Conservation (phyloP, 2,113 vertebrate genomes). For the Cyanoramphus novaezelandiae region DNA sequence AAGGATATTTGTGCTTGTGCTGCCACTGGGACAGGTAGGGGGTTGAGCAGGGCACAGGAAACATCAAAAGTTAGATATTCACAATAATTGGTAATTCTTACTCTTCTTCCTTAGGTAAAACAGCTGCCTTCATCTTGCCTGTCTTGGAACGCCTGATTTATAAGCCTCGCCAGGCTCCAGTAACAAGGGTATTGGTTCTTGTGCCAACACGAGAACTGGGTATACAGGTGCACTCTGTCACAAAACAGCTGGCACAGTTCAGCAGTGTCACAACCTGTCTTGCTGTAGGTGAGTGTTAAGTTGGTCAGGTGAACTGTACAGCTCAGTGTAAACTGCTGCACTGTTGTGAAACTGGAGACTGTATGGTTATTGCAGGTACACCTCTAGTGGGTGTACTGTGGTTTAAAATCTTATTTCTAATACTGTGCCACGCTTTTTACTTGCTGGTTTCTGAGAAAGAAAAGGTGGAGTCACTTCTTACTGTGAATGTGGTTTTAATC, state of each 20-base stretch:
- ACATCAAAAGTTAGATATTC: not conserved
- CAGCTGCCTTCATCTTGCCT: conserved; percentile 92
- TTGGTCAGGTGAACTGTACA: not conserved
- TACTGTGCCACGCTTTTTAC: not conserved
- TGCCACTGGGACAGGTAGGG: conserved; percentile 92
- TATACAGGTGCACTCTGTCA: conserved; percentile 94
- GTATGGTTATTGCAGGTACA: not conserved
- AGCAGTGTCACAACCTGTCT: conserved; percentile 88
- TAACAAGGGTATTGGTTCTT: conserved; percentile 90
- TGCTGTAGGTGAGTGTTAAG: conserved; percentile 85
- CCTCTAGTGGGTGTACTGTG: not conserved
- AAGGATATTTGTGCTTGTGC: conserved; percentile 96
- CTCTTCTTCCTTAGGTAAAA: conserved; percentile 83
- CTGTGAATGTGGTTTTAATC: not conserved
- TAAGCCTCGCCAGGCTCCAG: conserved; percentile 88
- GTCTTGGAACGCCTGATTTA: conserved; percentile 94
- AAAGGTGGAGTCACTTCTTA: not conserved
- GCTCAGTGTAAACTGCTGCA: not conserved
- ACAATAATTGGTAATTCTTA: not conserved
- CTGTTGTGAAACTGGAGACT: not conserved
- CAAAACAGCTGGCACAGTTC: conserved; percentile 92
- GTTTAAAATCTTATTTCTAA: not conserved
- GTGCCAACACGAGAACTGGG: conserved; percentile 95
- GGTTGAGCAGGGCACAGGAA: not conserved
- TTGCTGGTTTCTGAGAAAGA: not conserved